Evolutionary conservation across 2,888 invertebrate species (phyloP), one percentile per base, ranked within the genome.

Genomic region (Toxonevra muliebris): DNA sequence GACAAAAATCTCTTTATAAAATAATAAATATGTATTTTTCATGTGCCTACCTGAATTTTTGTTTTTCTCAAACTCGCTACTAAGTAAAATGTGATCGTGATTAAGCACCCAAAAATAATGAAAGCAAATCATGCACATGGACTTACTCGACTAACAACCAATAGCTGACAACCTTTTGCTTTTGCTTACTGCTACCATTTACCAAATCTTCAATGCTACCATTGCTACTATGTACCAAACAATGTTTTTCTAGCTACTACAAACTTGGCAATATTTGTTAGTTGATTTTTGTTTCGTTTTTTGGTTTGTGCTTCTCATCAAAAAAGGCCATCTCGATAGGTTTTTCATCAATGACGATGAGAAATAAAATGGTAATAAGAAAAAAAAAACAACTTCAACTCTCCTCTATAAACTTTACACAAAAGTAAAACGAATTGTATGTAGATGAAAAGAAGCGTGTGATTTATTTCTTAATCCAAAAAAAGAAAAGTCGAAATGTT

Each of bases 71-170:
- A 30, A n/a, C n/a, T n/a, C n/a, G n/a, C 30, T 30, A 30, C 30
- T 7, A 30, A 30, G 30, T 30, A 30, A 30, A 30, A 30, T 30
- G 30, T 30, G 30, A 40, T 57, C 57, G 30, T 79, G 79, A 77
- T 79, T 77, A 79, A 79, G 77, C 78, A 78, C 74, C 78, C 30
- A 30, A 75, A 75, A 71, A 71, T 77, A 77, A 79, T 79, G 79
- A 77, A 77, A 78, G 76, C 76, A 71, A 77, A 78, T 73, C 79
- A 79, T 77, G 79, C 78, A 74, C 70, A 30, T 30, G 2, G 30
- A 30, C 30, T 30, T 4, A 30, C 30, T 30, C 7, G 30, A 30
- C 30, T 30, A 30, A 30, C 30, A 4, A 30, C 30, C 7, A 30
- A 7, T 4, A 2, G 30, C 30, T 30, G 30, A 30, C 30, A 30